Base-by-base conservation (phyloP, 2,888 invertebrate genomes). In the Seira sanloemensis region DNA sequence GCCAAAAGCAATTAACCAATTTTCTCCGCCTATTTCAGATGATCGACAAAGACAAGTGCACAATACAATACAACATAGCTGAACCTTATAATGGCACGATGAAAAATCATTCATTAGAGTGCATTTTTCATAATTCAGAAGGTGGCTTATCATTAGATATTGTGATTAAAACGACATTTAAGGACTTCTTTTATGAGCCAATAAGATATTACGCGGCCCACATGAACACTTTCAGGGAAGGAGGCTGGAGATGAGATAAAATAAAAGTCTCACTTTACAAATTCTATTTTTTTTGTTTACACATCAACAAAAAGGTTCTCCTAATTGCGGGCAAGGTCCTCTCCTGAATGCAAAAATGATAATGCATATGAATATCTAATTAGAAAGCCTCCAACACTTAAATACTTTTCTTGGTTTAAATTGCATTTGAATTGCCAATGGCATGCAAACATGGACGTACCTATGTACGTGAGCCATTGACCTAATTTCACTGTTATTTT, bases 261-360 rank as follows among this genome's bases (percentile, higher is more conserved):
- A n/a, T n/a, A n/a, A n/a, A n/a, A n/a, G n/a, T 67, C 25, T 18
- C 21, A 1, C 37, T 19, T 71, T 23, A 69, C 2, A 19, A 46
- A 50, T 16, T 73, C 27, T 67, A 24, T 67, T 25, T 12, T 27
- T 46, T 24, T 72, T 37, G 37, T n/a, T n/a, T n/a, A n/a, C n/a
- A n/a, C n/a, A n/a, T n/a, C n/a, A n/a, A n/a, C n/a, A n/a, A 37
- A 37, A 37, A 37, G 37, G 37, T 4, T 37, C 58, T 58, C 25
- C 58, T 58, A 21, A 58, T 73, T 73, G 16, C 73, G 25, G 62
- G 73, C 73, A 73, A 62, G 73, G 73, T 73, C 73, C n/a, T n/a
- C n/a, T n/a, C n/a, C 37, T 37, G 37, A 37, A 37, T 37, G n/a
- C 12, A 62, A 0, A 19, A 37, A 37, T 58, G 58, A 58, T 58